phyloP scores from a whole-genome alignment of 2,113 vertebrate genomes.

The Ellobius talpinus region DNA sequence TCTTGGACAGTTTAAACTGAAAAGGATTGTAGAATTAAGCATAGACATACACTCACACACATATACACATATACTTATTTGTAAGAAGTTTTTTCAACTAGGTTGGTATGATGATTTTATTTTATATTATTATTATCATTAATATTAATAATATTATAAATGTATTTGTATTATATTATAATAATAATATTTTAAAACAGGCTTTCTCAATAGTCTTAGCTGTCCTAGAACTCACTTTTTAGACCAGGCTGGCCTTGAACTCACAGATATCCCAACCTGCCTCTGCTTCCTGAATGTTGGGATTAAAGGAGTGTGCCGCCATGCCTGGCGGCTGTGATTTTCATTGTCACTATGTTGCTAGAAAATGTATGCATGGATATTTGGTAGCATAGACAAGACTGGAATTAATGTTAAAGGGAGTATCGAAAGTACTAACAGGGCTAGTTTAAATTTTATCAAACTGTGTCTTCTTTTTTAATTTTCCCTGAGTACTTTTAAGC shows the following conservation, averaged over 20 bases:
- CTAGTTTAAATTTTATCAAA: neutral
- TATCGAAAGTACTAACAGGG: rapidly evolving
- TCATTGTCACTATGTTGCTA: neutral
- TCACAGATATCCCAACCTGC: too few relatives aligned
- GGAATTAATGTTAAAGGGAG: neutral
- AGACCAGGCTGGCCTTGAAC: too few relatives aligned
- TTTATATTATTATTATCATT: too few relatives aligned
- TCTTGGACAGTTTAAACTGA: too few relatives aligned
- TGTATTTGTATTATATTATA: too few relatives aligned
- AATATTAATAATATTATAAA: too few relatives aligned
- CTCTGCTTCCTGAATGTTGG: too few relatives aligned
- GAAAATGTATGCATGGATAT: neutral
- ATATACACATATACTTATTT: neutral
- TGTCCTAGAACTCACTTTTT: too few relatives aligned
- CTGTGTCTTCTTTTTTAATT: neutral
- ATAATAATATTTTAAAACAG: too few relatives aligned
- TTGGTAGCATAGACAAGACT: too few relatives aligned
- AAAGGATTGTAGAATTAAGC: neutral
- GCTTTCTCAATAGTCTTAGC: too few relatives aligned
- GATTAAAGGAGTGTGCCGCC: too few relatives aligned
- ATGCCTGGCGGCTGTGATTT: neutral
- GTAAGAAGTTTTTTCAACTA: neutral
- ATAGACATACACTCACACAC: neutral
- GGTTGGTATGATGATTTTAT: neutral
- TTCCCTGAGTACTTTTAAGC: neutral